Evolutionary conservation across 2,797 vertebrate species (phyloP).

Genomic region (Phrynocephalus vlangalii): DNA sequence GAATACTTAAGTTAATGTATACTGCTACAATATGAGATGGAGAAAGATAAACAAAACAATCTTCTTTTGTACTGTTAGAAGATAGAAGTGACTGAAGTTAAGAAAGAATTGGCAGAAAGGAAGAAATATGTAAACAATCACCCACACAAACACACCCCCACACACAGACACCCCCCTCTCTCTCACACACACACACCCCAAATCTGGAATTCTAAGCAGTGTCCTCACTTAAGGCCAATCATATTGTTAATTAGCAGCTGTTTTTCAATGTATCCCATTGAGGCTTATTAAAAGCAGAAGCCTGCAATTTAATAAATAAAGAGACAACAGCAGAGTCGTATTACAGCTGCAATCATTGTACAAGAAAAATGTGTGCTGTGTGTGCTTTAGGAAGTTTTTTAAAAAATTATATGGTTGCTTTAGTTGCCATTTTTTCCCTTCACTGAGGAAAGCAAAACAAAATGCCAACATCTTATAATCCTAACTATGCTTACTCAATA

Average conservation of each 20-base stretch:
- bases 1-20: neutral
- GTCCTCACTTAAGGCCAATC: slow-evolving; percentile 14
- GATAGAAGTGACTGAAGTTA: neutral
- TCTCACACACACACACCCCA: neutral
- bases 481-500: neutral
- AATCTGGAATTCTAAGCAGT: neutral
- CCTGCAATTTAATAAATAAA: neutral
- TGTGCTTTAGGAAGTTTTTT: slow-evolving; percentile 67
- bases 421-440: slow-evolving; percentile 61
- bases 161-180: no score
- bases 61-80: neutral
- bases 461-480: neutral
- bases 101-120: neutral
- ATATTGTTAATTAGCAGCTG: slow-evolving; percentile 28
- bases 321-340: slow-evolving; percentile 39
- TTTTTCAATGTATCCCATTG: neutral
- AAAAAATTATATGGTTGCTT: slow-evolving; percentile 57
- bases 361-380: slow-evolving; percentile 57
- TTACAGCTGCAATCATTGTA: slow-evolving; percentile 58
- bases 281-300: slow-evolving; percentile 15
- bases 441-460: slow-evolving; percentile 67
- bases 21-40: neutral
- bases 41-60: neutral
- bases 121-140: neutral
- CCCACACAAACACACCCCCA: no score